Conservation (phyloP, 1,140 invertebrate genomes). For the Zelostemma sp. region DNA sequence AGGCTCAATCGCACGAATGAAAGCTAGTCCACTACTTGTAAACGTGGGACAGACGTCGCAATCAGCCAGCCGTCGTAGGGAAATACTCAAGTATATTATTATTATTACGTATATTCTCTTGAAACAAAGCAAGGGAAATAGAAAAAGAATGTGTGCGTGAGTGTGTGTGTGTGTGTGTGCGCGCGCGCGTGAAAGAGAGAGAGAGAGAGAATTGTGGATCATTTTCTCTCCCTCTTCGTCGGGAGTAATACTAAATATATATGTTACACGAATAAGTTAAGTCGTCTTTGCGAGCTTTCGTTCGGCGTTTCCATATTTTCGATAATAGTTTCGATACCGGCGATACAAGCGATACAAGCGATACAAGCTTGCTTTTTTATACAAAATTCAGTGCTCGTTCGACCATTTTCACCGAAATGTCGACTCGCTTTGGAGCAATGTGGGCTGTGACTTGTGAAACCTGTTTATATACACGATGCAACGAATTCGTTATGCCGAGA, state of each 20-base stretch:
- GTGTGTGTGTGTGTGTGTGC: no score
- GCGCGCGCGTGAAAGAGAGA: no score
- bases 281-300: neutral
- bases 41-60: slow-evolving; percentile 30
- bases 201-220: no score
- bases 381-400: slow-evolving; percentile 37
- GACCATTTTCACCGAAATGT: slow-evolving; percentile 39
- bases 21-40: slow-evolving; percentile 43
- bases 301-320: slow-evolving; percentile 4
- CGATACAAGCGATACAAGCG: neutral
- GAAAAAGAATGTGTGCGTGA: no score
- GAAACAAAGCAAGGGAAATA: no score
- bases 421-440: slow-evolving; percentile 53
- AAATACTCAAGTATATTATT: no score
- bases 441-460: slow-evolving; percentile 58
- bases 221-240: no score
- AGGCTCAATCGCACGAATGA: slow-evolving; percentile 37
- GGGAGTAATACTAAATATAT: no score
- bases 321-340: neutral
- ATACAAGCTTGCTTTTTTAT: slow-evolving; percentile 25
- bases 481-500: slow-evolving; percentile 40
- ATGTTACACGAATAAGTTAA: no score
- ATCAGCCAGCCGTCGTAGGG: slow-evolving; percentile 30
- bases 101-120: no score
- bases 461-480: slow-evolving; percentile 42